These are phyloP conservation scores for Todiramphus chloris DNA, from an alignment of 2,113 vertebrate species.

Conservation along the genomic window DNA sequence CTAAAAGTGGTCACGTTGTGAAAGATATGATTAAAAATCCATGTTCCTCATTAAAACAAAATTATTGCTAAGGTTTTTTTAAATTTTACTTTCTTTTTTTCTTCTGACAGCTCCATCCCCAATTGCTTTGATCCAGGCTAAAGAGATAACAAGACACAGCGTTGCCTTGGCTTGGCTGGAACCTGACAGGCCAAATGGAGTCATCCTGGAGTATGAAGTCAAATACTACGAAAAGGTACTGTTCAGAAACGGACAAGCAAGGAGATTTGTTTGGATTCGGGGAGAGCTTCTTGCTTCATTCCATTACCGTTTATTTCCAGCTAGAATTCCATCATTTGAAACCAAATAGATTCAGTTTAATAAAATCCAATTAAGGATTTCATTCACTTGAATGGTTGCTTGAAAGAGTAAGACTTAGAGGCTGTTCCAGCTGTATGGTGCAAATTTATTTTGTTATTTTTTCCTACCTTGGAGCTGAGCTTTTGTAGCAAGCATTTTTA, in stretches of 20 bases:
- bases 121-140: conserved; percentile 91
- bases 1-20: background rate
- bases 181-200: conserved; percentile 93
- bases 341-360: conserved; percentile 33
- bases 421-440: background rate
- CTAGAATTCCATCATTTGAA: conserved; percentile 17
- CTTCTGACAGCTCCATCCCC: conserved; percentile 87
- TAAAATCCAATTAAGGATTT: conserved; percentile 64
- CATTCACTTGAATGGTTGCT: conserved; percentile 29
- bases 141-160: conserved; percentile 95
- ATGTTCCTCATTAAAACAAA: background rate
- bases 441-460: background rate
- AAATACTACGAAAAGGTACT: conserved; percentile 98
- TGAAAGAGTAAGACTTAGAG: conserved; percentile 10
- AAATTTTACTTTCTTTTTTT: background rate
- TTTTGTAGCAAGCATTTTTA: conserved; percentile 25
- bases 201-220: conserved; percentile 97
- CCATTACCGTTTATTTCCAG: background rate
- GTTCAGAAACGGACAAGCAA: background rate
- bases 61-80: background rate
- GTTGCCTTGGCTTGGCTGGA: conserved; percentile 94
- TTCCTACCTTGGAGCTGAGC: conserved; percentile 26
- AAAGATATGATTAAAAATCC: background rate
- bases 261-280: background rate
- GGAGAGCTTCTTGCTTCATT: background rate